Conservation (phyloP, 35 echinoderm and acorn worm genomes). For the Heliocidaris erythrogramma region DNA sequence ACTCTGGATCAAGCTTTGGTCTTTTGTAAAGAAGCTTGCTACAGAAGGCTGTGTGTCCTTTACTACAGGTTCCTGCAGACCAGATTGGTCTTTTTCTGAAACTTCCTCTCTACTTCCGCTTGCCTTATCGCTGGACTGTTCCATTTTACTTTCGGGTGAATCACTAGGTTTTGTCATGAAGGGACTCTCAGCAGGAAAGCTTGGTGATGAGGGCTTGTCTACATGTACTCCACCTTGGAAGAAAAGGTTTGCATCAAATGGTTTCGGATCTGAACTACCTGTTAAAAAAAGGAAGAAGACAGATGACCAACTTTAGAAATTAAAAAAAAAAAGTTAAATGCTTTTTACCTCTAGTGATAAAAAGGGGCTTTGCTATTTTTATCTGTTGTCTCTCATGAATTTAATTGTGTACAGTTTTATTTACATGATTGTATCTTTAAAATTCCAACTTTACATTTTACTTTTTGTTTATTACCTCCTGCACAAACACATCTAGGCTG, state of each 20-base stretch:
- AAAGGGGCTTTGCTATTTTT: too few relatives aligned
- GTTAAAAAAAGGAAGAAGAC: background rate
- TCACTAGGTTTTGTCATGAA: constrained; percentile 7
- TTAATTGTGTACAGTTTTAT: too few relatives aligned
- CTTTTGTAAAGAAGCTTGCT: constrained; percentile 50
- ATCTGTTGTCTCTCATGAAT: too few relatives aligned
- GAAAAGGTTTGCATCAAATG: constrained; percentile 70
- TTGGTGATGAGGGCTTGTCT: constrained; percentile 32
- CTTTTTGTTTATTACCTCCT: too few relatives aligned
- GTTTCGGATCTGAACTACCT: constrained; percentile 24
- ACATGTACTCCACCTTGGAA: constrained; percentile 14
- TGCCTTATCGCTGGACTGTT: background rate
- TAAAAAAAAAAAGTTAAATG: too few relatives aligned
- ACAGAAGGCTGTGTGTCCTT: background rate
- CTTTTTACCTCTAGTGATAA: too few relatives aligned
- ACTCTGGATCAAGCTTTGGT: background rate
- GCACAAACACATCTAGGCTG: too few relatives aligned
- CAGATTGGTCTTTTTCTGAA: background rate
- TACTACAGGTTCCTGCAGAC: background rate
- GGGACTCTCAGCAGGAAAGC: constrained; percentile 39
- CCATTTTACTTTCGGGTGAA: background rate
- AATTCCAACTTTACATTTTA: too few relatives aligned
- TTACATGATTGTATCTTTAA: too few relatives aligned
- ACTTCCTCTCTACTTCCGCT: background rate
- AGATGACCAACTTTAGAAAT: background rate